Evolutionary conservation across 2,888 invertebrate species (phyloP).

Genomic region (Chloroclystis v-ata): DNA sequence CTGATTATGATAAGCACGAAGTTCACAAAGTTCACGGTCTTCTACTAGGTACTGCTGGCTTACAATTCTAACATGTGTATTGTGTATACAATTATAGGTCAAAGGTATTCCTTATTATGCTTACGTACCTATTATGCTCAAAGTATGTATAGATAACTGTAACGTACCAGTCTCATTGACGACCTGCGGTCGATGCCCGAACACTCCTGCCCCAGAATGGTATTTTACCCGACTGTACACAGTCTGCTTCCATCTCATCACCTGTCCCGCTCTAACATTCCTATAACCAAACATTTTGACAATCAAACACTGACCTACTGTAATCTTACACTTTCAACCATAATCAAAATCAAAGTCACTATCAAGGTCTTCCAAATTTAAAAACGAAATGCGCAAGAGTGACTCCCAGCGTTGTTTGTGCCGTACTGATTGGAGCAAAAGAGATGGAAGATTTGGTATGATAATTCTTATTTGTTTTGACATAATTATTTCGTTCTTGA

Average conservation of each 20-base stretch:
- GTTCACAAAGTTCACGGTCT: no score
- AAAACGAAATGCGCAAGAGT: constrained; percentile 54
- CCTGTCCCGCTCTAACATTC: constrained; percentile 51
- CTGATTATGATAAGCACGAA: no score
- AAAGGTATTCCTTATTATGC: no score
- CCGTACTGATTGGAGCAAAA: constrained; percentile 39
- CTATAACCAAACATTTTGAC: background rate
- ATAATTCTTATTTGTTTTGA: constrained; percentile 24
- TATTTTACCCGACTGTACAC: constrained; percentile 51
- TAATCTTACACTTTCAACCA: constrained; percentile 37
- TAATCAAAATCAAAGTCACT: constrained; percentile 22
- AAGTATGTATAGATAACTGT: background rate
- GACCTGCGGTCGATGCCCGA: constrained; percentile 75
- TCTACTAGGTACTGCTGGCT: no score
- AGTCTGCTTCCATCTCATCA: constrained; percentile 47
- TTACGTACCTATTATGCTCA: background rate
- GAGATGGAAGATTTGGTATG: constrained; percentile 24
- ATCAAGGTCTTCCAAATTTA: constrained; percentile 48
- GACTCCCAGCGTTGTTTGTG: constrained; percentile 31
- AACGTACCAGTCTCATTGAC: constrained; percentile 58
- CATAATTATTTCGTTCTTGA: constrained; percentile 20
- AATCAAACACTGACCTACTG: no score
- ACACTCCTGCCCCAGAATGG: constrained; percentile 78
- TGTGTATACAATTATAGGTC: no score
- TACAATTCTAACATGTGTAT: no score